phyloP scores from a whole-genome alignment of 2,888 invertebrate species.

The Cyrtodaria siliqua region DNA sequence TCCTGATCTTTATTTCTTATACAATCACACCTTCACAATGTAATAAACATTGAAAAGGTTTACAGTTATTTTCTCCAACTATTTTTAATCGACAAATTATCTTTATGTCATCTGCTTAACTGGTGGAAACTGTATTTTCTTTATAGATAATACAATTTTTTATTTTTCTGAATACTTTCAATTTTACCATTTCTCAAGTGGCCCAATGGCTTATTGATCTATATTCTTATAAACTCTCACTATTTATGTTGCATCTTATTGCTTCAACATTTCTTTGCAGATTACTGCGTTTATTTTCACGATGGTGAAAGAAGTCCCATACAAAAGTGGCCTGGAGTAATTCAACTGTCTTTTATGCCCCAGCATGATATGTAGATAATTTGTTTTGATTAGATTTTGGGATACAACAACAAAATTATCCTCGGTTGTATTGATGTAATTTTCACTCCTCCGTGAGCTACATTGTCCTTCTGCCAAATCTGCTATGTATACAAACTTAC shows the following conservation, averaged over 20 bases:
- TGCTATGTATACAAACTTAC: slow-evolving; percentile 35
- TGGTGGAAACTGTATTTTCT: too few relatives aligned
- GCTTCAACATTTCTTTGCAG: slow-evolving; percentile 21
- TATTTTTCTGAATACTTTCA: too few relatives aligned
- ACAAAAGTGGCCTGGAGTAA: not conserved
- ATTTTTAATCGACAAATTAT: too few relatives aligned
- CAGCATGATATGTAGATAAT: slow-evolving; percentile 35
- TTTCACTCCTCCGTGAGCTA: slow-evolving; percentile 29
- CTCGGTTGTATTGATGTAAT: slow-evolving; percentile 13
- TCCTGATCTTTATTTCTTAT: too few relatives aligned
- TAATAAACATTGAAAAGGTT: too few relatives aligned
- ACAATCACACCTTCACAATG: too few relatives aligned
- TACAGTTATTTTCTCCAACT: too few relatives aligned
- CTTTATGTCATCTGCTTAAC: too few relatives aligned
- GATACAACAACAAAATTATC: slow-evolving; percentile 39
- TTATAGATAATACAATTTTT: too few relatives aligned
- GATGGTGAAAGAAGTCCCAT: slow-evolving; percentile 1
- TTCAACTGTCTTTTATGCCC: slow-evolving; percentile 20
- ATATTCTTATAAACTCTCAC: not conserved
- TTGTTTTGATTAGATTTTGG: slow-evolving; percentile 49
- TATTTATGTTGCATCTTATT: slow-evolving; percentile 51
- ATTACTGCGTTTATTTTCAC: slow-evolving; percentile 21
- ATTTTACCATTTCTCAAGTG: too few relatives aligned
- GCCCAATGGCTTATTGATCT: too few relatives aligned
- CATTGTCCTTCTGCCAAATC: slow-evolving; percentile 28